Evolutionary conservation across 2,797 vertebrate genomes (phyloP), one percentile per base, ranked within the genome.

Genomic region (Pangasius macronema): DNA sequence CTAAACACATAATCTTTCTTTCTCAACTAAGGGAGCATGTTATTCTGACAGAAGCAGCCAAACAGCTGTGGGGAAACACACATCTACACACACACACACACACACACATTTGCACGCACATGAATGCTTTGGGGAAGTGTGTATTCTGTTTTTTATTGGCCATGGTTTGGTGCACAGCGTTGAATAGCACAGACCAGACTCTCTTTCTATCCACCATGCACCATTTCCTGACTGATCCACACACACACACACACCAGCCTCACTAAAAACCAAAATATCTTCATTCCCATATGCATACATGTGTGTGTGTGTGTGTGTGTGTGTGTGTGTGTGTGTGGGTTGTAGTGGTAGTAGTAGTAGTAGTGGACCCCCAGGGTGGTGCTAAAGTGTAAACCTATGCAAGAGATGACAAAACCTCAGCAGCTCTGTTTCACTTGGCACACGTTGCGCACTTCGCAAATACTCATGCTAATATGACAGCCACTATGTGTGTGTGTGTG

Each of bases 351-450:
- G 79, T 61, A 61, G 51, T 55, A 76, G 81, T 63, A 87, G 83
- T 84, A 83, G 59, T 87, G 85, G 89, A 84, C 90, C 87, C 87
- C 85, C 36, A 36, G 87, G 22, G 91, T 76, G 86, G 90, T 88
- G 91, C 91, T 87, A 89, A 91, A 90, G 89, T 92, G 90, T 89
- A 90, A 91, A 92, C 88, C 89, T 92, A 89, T 87, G 87, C 91
- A 67, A 89, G 90, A 91, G 91, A 91, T 92, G 91, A 88, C 89
- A 92, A 91, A 93, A 92, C 91, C 89, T 89, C 88, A 68, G 85
- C 91, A 89, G 89, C 85, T 73, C 86, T 93, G 91, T 92, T 93
- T 92, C 88, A 89, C 91, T 93, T 93, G 92, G 93, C 92, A 87
- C 53, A 75, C 68, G 80, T 73, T 86, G 80, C 68, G 87, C 65